phyloP scores from a whole-genome alignment of 2,888 invertebrate species.

The Disparrhopalites patrizii region DNA sequence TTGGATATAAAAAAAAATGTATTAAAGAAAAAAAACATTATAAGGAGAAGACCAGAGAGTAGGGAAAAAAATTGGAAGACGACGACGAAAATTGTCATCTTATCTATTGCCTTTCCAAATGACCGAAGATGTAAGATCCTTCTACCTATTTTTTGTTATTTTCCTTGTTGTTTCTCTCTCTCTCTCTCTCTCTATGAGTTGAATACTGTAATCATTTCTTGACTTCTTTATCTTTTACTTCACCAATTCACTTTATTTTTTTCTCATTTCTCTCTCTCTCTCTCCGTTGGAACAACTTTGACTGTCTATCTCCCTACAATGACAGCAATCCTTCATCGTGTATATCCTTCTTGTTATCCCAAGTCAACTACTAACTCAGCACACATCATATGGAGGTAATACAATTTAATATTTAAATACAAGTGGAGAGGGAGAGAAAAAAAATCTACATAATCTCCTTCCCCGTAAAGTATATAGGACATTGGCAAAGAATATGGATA shows the following conservation, averaged over 20 bases:
- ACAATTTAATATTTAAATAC: too few relatives aligned
- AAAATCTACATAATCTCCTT: too few relatives aligned
- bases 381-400: too few relatives aligned
- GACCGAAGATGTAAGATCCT: slow-evolving; percentile 7
- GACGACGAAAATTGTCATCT: slow-evolving; percentile 28
- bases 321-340: slow-evolving; percentile 21
- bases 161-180: neutral
- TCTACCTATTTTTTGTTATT: slow-evolving; percentile 12
- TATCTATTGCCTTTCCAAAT: slow-evolving; percentile 23
- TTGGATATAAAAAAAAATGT: neutral
- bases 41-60: too few relatives aligned
- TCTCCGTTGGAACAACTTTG: neutral
- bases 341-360: neutral
- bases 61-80: too few relatives aligned
- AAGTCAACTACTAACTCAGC: too few relatives aligned
- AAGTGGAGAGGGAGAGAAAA: too few relatives aligned
- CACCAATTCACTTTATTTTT: too few relatives aligned
- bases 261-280: slow-evolving; percentile 11
- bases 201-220: neutral
- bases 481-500: too few relatives aligned
- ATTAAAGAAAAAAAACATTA: neutral
- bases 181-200: slow-evolving; percentile 3
- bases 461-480: too few relatives aligned
- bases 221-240: neutral
- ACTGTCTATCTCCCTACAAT: neutral